Conservation (phyloP, 2,888 invertebrate species). For the Temnothorax unifasciatus region DNA sequence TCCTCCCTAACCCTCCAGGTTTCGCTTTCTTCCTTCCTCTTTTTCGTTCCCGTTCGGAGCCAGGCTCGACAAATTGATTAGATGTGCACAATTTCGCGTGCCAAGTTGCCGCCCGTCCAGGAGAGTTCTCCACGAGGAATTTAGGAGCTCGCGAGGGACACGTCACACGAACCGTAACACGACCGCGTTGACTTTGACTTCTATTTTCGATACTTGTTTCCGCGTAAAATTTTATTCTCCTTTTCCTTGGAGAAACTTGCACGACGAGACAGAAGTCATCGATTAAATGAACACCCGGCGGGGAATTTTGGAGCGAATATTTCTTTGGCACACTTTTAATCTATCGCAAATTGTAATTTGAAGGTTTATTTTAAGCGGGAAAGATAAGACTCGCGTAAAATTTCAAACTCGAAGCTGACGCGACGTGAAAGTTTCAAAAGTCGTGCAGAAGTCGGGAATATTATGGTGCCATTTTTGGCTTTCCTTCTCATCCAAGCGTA, state of each 20-base stretch:
- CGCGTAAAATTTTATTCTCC: background rate
- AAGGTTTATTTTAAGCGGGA: background rate
- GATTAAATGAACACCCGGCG: background rate
- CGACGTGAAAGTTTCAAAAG: conserved; percentile 35
- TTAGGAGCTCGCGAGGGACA: conserved; percentile 5
- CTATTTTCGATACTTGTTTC: conserved; percentile 11
- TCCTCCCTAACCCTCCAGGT: conserved; percentile 32
- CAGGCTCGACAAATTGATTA: conserved; percentile 49
- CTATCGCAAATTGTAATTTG: background rate
- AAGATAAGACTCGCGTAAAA: background rate
- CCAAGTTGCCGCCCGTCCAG: conserved; percentile 23
- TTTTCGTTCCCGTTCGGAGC: conserved; percentile 30
- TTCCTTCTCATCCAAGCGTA: conserved; percentile 37
- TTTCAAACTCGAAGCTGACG: background rate
- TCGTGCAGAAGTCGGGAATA: background rate
- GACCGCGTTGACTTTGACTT: conserved; percentile 7
- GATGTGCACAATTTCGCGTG: conserved; percentile 37
- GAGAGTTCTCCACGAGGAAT: conserved; percentile 12
- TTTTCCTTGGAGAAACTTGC: background rate
- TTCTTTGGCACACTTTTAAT: background rate
- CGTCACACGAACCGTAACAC: background rate
- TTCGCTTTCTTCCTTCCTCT: background rate
- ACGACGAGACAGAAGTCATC: background rate
- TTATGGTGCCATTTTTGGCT: conserved; percentile 27
- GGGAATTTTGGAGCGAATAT: background rate